Evolutionary conservation across 1,140 invertebrate species (phyloP), one percentile per base, ranked within the genome.

Genomic region (Caenorhabditis brenneri): DNA sequence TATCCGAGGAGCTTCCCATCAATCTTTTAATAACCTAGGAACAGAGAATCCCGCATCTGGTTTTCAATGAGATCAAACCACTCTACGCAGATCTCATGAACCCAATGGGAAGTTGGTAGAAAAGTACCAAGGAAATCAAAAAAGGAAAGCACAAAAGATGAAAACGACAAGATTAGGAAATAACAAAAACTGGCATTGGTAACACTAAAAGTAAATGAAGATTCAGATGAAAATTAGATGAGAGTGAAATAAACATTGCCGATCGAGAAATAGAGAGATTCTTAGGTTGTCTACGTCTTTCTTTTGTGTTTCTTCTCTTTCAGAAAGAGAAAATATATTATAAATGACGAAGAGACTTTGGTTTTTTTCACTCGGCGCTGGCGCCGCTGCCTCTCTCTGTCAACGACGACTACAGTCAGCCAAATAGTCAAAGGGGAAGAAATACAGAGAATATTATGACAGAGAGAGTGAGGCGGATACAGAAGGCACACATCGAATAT

Each of bases 341-440:
- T 74, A 46, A 74, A 65, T 65, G 65, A 74, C 33, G 36, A 74
- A 74, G 36, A 46, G 27, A 74, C 65, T 74, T 74, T 6, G 65
- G 33, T 74, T 74, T 74, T 74, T 74, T 74, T 42, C 58, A 10
- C 36, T 74, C 22, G 65, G 22, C 65, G 65, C n/a, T 74, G 65
- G 65, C 65, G 65, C n/a, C 65, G 65, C 16, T 22, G 29, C 36
- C 58, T 74, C 58, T 74, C 36, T 74, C 33, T 74, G 29, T 65
- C 58, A 65, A 65, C 65, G 65, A 74, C 65, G 58, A 65, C 58
- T 74, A 74, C 65, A 74, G 65, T 74, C 65, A 74, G 36, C 65
- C 65, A 74, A 74, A 74, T 42, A 42, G 36, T 74, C 33, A 74
- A 24, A 42, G 65, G 36, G 24, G 36, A 36, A 65, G 58, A 65